These are phyloP conservation scores for Nomada hirtipes DNA, from an alignment of 2,888 invertebrate species.

Conservation along the genomic window DNA sequence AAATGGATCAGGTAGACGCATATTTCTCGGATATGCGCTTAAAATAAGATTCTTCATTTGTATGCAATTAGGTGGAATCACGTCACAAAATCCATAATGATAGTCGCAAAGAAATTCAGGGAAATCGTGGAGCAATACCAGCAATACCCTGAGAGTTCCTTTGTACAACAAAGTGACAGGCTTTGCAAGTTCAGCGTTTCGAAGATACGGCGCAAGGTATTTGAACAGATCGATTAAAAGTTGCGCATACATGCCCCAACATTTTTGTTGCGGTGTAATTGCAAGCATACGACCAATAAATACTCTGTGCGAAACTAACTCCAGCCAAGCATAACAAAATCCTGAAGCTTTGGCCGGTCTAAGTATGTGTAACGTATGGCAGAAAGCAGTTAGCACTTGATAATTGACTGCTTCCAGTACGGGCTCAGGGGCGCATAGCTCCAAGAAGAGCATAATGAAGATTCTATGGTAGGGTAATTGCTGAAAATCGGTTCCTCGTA, in stretches of 20 bases:
- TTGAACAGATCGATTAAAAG: slow-evolving; percentile 97
- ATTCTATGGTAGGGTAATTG: slow-evolving; percentile 99
- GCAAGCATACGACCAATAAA: slow-evolving; percentile 97
- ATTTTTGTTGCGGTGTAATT: slow-evolving; percentile 96
- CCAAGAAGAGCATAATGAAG: slow-evolving; percentile 97
- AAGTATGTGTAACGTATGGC: slow-evolving; percentile 97
- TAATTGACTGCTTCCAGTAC: slow-evolving; percentile 97
- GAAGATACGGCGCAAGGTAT: slow-evolving; percentile 97
- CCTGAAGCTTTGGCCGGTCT: slow-evolving; percentile 97
- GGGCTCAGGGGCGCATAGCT: slow-evolving; percentile 96
- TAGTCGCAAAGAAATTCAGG: slow-evolving; percentile 99
- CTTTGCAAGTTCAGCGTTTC: slow-evolving; percentile 98
- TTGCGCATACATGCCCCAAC: slow-evolving; percentile 99
- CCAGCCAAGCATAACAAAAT: slow-evolving; percentile 99
- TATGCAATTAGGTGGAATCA: slow-evolving; percentile 99
- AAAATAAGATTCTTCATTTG: slow-evolving; percentile 99
- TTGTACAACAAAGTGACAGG: slow-evolving; percentile 97
- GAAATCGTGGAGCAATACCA: slow-evolving; percentile 98
- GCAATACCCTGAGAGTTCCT: slow-evolving; percentile 96
- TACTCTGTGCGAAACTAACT: slow-evolving; percentile 97
- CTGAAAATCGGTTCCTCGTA: slow-evolving; percentile 95
- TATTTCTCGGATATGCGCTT: slow-evolving; percentile 98
- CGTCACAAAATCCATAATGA: slow-evolving; percentile 99
- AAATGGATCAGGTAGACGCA: slow-evolving; percentile 99
- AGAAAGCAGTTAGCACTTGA: slow-evolving; percentile 97